These are phyloP conservation scores for Physella acuta DNA, from an alignment of 1,140 invertebrate species.

Conservation along the genomic window DNA sequence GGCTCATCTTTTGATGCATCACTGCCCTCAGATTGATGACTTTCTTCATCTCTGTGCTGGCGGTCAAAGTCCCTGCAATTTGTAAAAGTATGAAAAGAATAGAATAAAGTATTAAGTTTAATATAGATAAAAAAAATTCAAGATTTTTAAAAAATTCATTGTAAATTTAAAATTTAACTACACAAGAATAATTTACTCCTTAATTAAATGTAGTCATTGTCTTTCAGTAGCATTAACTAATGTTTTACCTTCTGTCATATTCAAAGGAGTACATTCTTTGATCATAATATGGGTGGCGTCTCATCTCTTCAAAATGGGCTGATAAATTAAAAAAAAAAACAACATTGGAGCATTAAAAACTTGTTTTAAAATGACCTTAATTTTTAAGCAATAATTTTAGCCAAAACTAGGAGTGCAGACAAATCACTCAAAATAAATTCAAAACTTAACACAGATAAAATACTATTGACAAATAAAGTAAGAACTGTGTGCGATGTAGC, in stretches of 20 bases:
- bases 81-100: not conserved
- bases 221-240: not conserved
- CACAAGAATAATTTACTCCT: not conserved
- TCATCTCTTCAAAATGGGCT: slow-evolving; percentile 44
- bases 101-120: not conserved
- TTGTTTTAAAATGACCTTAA: too few species aligned
- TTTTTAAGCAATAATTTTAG: too few species aligned
- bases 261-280: slow-evolving; percentile 48
- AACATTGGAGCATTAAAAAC: too few species aligned
- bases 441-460: too few species aligned
- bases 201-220: too few species aligned
- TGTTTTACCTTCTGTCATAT: slow-evolving; percentile 47
- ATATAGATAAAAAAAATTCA: not conserved
- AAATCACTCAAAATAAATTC: too few species aligned
- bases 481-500: too few species aligned
- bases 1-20: slow-evolving; percentile 34
- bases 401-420: too few species aligned
- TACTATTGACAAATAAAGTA: too few species aligned
- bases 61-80: slow-evolving; percentile 30
- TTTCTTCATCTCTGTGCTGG: slow-evolving; percentile 33
- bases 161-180: not conserved
- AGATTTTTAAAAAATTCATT: not conserved
- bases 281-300: slow-evolving; percentile 44
- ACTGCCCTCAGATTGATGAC: slow-evolving; percentile 23
- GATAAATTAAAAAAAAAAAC: slow-evolving; percentile 4